Evolutionary conservation across 2,797 vertebrate species (phyloP).

Genomic region (Mormyrops boulengeri): DNA sequence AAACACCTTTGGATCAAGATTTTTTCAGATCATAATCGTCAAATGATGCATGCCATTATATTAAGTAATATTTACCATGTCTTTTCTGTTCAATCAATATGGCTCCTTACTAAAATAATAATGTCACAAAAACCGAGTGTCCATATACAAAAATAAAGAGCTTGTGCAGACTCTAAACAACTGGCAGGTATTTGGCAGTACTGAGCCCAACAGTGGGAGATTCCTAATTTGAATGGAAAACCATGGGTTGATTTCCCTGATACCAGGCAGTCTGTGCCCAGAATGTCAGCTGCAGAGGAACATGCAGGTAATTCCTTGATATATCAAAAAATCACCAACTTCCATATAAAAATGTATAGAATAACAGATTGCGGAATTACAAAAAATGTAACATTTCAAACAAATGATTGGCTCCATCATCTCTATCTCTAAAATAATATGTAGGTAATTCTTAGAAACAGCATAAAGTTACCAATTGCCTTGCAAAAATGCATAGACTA

Average conservation of each 20-base stretch:
- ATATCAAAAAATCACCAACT: not conserved
- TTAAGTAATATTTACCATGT: not conserved
- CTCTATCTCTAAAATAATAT: not conserved
- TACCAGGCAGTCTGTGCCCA: not conserved
- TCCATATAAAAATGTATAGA: not conserved
- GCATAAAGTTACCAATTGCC: not conserved
- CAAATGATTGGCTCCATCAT: not conserved
- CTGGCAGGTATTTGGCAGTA: not conserved
- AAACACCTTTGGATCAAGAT: not conserved
- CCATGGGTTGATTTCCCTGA: not conserved
- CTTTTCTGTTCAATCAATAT: not conserved
- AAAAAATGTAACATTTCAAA: not conserved
- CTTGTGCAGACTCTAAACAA: not conserved
- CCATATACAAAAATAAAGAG: not conserved
- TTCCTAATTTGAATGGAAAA: not conserved
- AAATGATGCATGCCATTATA: not conserved
- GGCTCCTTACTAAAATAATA: not conserved
- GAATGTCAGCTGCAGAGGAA: not conserved
- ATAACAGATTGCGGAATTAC: not conserved
- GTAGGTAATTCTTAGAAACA: not conserved
- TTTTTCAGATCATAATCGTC: not conserved
- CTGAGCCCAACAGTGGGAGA: not conserved
- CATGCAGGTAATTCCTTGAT: not conserved
- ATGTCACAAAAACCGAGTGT: not conserved
- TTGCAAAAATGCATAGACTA: not conserved